These are phyloP conservation scores for Esperia sulphurella DNA, from an alignment of 2,888 invertebrate genomes.

Conservation along the genomic window DNA sequence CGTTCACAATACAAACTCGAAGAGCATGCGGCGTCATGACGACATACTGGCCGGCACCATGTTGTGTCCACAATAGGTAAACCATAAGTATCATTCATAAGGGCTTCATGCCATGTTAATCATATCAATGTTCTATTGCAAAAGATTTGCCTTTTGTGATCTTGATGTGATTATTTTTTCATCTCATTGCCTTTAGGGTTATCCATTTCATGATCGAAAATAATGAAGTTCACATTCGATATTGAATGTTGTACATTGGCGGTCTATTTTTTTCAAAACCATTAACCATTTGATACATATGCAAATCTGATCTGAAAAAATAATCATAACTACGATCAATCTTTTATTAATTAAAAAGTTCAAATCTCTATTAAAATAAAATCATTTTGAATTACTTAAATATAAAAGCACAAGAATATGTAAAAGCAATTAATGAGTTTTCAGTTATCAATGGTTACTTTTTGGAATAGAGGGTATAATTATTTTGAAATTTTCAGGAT, in stretches of 20 bases:
- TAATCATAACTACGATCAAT: constrained; percentile 40
- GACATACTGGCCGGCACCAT: constrained; percentile 73
- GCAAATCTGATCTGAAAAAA: constrained; percentile 28
- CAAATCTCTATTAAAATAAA: constrained; percentile 7
- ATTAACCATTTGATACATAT: neutral
- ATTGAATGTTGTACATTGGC: neutral
- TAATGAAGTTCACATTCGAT: constrained; percentile 2
- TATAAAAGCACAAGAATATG: neutral
- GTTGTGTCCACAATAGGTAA: constrained; percentile 74
- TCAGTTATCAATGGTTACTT: constrained; percentile 11
- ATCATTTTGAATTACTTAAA: neutral
- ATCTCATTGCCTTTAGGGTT: constrained; percentile 22
- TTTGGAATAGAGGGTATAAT: constrained; percentile 33
- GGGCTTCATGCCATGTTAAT: constrained; percentile 61
- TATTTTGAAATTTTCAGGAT: constrained; percentile 56
- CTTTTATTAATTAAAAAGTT: too few relatives aligned
- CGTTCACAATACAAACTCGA: constrained; percentile 65
- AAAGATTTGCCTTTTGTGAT: constrained; percentile 31
- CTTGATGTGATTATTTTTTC: constrained; percentile 61
- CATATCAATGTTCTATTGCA: constrained; percentile 48
- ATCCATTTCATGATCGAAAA: neutral
- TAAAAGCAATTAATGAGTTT: neutral
- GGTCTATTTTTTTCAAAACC: neutral
- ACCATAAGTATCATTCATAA: constrained; percentile 78
- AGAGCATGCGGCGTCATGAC: constrained; percentile 59